These are phyloP conservation scores for Hassar affinis DNA, from an alignment of 2,113 vertebrate genomes.

Conservation along the genomic window DNA sequence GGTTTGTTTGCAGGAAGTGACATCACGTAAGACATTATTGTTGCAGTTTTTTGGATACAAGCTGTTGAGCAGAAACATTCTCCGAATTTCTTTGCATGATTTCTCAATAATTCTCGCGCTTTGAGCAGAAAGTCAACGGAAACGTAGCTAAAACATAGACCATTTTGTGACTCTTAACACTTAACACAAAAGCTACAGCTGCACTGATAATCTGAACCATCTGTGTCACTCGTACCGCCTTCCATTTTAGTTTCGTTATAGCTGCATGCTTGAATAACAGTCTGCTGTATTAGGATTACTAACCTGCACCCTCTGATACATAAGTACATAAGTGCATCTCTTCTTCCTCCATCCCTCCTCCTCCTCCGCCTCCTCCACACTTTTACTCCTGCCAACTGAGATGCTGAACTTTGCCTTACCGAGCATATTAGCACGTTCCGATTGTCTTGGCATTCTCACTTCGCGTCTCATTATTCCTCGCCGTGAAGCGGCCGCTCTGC, in stretches of 20 bases:
- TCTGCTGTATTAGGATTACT: too few relatives aligned
- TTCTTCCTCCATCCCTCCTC: not conserved
- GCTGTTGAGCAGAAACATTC: too few relatives aligned
- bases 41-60: too few relatives aligned
- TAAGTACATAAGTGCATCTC: not conserved
- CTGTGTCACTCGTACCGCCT: not conserved
- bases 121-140: too few relatives aligned
- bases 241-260: not conserved
- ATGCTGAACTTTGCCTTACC: slow-evolving; percentile 17
- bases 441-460: slow-evolving; percentile 18
- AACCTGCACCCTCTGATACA: not conserved
- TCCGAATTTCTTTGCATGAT: too few relatives aligned
- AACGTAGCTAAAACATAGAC: too few relatives aligned
- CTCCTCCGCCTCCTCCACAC: not conserved
- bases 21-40: too few relatives aligned
- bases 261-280: not conserved
- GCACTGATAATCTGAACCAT: not conserved
- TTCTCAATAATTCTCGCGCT: too few relatives aligned
- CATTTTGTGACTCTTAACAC: too few relatives aligned
- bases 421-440: slow-evolving; percentile 17
- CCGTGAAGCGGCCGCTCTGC: not conserved
- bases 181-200: not conserved
- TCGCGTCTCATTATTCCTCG: slow-evolving; percentile 27
- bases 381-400: not conserved
- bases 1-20: too few relatives aligned